Conservation (phyloP, 2,888 invertebrate genomes). For the Parnassius mnemosyne region DNA sequence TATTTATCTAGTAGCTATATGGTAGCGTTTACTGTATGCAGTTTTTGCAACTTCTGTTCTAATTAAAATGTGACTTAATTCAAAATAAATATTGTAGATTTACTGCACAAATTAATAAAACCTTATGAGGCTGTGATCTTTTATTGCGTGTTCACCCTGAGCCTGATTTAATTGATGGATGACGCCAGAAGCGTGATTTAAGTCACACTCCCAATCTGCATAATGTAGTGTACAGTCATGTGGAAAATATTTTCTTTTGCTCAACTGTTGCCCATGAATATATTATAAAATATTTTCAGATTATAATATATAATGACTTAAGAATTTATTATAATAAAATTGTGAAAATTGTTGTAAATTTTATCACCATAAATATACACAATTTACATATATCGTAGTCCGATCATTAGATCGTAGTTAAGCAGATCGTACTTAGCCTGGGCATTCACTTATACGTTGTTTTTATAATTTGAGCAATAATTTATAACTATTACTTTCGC, state of each 20-base stretch:
- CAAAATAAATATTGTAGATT: neutral
- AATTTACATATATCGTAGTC: too few relatives aligned
- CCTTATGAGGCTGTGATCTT: constrained; percentile 35
- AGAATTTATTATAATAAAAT: neutral
- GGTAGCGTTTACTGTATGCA: constrained; percentile 22
- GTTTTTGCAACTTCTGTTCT: constrained; percentile 3
- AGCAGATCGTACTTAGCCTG: too few relatives aligned
- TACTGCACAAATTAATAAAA: constrained; percentile 28
- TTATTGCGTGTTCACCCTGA: constrained; percentile 39
- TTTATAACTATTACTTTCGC: too few relatives aligned
- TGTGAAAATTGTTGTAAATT: too few relatives aligned
- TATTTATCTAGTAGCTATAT: constrained; percentile 29
- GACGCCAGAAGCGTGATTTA: constrained; percentile 34
- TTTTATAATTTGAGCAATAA: too few relatives aligned
- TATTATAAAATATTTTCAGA: constrained; percentile 1
- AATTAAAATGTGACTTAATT: constrained; percentile 4
- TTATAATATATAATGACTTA: neutral
- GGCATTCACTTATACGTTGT: too few relatives aligned
- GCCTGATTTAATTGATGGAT: constrained; percentile 38
- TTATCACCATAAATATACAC: too few relatives aligned
- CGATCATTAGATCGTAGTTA: too few relatives aligned
- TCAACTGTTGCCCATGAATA: constrained; percentile 8
- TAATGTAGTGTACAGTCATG: constrained; percentile 50
- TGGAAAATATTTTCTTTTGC: constrained; percentile 27
- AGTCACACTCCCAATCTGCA: constrained; percentile 41